Conservation (phyloP, 2,113 vertebrate genomes). For the Syrrhaptes paradoxus region DNA sequence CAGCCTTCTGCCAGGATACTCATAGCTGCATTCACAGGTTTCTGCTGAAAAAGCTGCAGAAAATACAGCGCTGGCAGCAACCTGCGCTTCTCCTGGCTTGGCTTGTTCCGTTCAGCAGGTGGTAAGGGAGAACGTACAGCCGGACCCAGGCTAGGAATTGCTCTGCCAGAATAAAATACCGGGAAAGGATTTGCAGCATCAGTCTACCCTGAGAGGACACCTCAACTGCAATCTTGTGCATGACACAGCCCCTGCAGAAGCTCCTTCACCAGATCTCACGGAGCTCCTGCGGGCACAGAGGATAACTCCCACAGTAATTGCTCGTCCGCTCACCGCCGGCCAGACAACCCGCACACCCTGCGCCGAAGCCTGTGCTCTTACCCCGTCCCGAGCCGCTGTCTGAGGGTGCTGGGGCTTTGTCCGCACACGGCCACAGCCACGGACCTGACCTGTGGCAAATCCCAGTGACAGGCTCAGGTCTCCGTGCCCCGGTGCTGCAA, state of each 20-base stretch:
- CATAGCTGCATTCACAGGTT: background rate
- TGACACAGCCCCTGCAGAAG: background rate
- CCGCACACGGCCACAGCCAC: background rate
- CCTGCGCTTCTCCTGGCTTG: background rate
- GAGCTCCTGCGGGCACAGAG: rapidly evolving
- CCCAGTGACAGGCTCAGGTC: background rate
- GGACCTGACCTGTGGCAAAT: background rate
- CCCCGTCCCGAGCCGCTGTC: background rate
- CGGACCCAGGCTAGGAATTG: background rate
- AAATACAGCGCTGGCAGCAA: background rate
- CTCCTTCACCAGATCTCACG: background rate
- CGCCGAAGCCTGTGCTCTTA: rapidly evolving
- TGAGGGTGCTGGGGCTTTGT: background rate
- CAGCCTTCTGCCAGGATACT: background rate
- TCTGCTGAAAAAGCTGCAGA: slow-evolving; percentile 7
- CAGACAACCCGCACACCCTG: background rate
- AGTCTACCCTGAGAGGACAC: background rate
- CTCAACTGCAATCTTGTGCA: rapidly evolving
- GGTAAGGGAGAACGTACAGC: background rate
- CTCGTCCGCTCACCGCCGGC: background rate
- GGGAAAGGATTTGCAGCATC: background rate
- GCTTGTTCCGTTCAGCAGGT: background rate
- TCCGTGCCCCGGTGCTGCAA: background rate
- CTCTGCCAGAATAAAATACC: background rate
- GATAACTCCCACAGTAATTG: background rate